Evolutionary conservation across 2,113 vertebrate species (phyloP).

Genomic region (Carassius gibelio): DNA sequence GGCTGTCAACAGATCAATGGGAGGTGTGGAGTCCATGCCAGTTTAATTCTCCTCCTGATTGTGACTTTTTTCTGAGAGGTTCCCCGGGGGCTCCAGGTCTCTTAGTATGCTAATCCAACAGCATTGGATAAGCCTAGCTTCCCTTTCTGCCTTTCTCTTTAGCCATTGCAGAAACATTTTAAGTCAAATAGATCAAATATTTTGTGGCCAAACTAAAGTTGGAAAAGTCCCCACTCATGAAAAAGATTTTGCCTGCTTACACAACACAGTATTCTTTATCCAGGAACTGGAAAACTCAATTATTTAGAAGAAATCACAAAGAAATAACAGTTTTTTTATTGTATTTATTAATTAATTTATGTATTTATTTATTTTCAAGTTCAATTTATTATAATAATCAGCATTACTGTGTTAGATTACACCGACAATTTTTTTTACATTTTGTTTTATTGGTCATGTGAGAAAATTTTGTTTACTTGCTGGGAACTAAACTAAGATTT

Average conservation of each 20-base stretch:
- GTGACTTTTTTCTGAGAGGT: constrained; percentile 16
- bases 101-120: constrained; percentile 50
- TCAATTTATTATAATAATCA: neutral
- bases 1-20: constrained; percentile 28
- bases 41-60: constrained; percentile 41
- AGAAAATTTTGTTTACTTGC: too few relatives aligned
- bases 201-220: neutral
- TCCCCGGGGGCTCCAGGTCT: constrained; percentile 27
- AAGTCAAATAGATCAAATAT: constrained; percentile 2
- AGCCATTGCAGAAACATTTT: constrained; percentile 16
- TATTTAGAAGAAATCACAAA: neutral
- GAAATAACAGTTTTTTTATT: neutral
- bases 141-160: neutral
- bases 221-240: constrained; percentile 10
- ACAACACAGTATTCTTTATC: neutral
- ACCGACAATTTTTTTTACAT: too few relatives aligned
- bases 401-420: too few relatives aligned
- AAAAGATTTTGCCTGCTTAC: neutral
- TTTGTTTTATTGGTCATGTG: too few relatives aligned
- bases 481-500: too few relatives aligned
- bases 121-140: neutral
- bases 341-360: too few relatives aligned
- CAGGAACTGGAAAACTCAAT: neutral
- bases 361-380: neutral
- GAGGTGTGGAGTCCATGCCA: constrained; percentile 17